Evolutionary conservation across 2,797 vertebrate genomes (phyloP).

Genomic region (Onychomys arenicola): DNA sequence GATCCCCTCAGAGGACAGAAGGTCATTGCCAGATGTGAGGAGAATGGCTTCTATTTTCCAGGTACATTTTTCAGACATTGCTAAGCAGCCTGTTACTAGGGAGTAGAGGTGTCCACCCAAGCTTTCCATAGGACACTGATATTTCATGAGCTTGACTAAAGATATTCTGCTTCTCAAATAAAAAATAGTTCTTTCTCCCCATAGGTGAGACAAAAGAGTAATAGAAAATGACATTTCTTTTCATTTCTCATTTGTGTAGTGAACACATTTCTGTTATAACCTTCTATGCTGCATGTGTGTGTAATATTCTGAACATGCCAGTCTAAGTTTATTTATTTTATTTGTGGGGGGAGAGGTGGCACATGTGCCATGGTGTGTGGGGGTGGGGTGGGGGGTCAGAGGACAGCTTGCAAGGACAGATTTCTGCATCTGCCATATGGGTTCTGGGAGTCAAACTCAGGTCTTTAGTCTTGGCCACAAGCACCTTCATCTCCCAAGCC

Average conservation of each 20-base stretch:
- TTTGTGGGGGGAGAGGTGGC: background rate
- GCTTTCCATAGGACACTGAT: background rate
- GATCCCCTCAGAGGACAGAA: slow-evolving; percentile 87
- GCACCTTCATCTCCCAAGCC: too few species aligned
- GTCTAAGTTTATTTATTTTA: background rate
- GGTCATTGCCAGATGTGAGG: slow-evolving; percentile 90
- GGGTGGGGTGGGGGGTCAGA: rapidly evolving
- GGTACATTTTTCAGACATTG: slow-evolving; percentile 82
- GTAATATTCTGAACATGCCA: background rate
- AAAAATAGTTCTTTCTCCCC: background rate
- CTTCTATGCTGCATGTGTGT: background rate
- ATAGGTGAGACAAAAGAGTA: background rate
- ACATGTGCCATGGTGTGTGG: too few species aligned
- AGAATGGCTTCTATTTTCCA: slow-evolving; percentile 91
- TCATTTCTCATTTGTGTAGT: slow-evolving; percentile 28
- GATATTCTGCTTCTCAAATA: slow-evolving; percentile 13
- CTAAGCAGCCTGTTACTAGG: background rate
- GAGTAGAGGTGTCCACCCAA: background rate
- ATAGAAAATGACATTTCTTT: background rate
- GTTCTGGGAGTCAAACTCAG: background rate
- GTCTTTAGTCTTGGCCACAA: background rate
- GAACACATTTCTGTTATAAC: background rate
- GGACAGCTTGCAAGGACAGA: background rate
- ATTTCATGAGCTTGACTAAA: background rate
- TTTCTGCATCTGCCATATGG: background rate